Evolutionary conservation across 2,797 vertebrate genomes (phyloP), one percentile per base, ranked within the genome.

Genomic region (Hemitrygon akajei): DNA sequence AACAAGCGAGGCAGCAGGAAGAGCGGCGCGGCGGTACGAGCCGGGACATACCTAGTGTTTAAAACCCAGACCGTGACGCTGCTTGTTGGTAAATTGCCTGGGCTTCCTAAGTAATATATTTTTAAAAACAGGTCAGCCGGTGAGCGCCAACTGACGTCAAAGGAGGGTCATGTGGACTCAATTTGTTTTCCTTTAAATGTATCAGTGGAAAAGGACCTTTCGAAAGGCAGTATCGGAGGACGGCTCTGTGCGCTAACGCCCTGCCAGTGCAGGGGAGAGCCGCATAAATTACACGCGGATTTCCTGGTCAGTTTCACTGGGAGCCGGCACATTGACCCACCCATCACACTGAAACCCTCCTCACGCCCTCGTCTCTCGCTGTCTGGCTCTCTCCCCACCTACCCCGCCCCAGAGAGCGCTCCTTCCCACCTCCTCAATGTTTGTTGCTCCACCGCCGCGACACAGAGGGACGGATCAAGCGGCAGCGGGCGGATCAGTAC

Each of bases 111-210:
- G 30, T 20, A 80, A 47, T 47, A 47, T 7, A 1, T 80, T 76
- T 80, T 40, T 1, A 58, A 84, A 47, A 82, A 58, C 27, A 84
- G 12, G 22, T 58, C 81, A 58, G 30, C 81, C 81, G 58, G 81
- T 40, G 58, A 84, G 58, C 81, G 56, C 22, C 81, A 56, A 11
- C 81, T 58, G 81, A 84, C 81, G 81, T 84, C 81, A 84, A 30
- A 1, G 14, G 47, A 58, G 40, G 58, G 81, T 84, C 81, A 84
- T 84, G 81, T 58, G 25, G 47, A 84, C 47, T 56, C 58, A 84
- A 84, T 84, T 84, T 84, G 81, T 84, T 84, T 84, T 84, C 20
- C 30, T 82, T 81, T 20, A 81, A 40, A 76, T 30, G 14, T 73
- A 27, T 84, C 56, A 2, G 9, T 58, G 56, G 81, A 9, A 27